Base-by-base conservation (phyloP, 2,797 vertebrate species). In the Anguilla anguilla region DNA sequence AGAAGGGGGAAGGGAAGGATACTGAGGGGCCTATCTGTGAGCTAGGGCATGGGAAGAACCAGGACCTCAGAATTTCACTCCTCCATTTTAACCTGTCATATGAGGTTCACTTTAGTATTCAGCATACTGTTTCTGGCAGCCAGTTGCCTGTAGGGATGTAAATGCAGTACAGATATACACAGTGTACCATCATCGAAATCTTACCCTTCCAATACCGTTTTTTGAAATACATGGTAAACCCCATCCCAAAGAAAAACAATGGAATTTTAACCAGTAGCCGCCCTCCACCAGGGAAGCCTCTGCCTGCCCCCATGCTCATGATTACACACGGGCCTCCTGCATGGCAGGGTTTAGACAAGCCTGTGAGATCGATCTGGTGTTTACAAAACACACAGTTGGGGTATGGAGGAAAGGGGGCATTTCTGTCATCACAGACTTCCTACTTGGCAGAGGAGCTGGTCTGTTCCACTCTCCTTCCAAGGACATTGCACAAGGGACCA, bases 311-410 rank as follows among this genome's bases (percentile, higher is more conserved):
- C 6, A 25, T 3, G 31, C 22, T 51, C 46, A n/a, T n/a, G 25
- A 17, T 25, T 28, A 28, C n/a, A 31, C 31, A 15, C 28, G 74
- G 77, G 6, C 22, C 77, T 81, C 11, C 3, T 74, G 77, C 39
- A 31, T 22, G 39, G 43, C 5, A 39, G 35, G 77, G 77, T 43
- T 51, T 49, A 46, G 43, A 72, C 82, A 87, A 13, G 19, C 82
- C 43, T 31, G 59, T 72, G 17, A 84, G 77, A 10, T 57, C 59
- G 46, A 57, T 25, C 57, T 39, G 35, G 22, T 64, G 69, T 86
- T 74, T 69, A 87, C 82, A 85, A 87, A 86, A 88, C 77, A 88
- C 35, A 61, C 79, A 86, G 55, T 9, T 55, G 59, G 81, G 59
- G 19, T 46, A 28, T 83, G 46, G 46, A 53, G 64, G 55, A 88